Percentiles rank a stretch among this genome's conserved stretches.
phyloP scores from a whole-genome alignment of 2,797 vertebrate genomes.

The Podargus strigoides region DNA sequence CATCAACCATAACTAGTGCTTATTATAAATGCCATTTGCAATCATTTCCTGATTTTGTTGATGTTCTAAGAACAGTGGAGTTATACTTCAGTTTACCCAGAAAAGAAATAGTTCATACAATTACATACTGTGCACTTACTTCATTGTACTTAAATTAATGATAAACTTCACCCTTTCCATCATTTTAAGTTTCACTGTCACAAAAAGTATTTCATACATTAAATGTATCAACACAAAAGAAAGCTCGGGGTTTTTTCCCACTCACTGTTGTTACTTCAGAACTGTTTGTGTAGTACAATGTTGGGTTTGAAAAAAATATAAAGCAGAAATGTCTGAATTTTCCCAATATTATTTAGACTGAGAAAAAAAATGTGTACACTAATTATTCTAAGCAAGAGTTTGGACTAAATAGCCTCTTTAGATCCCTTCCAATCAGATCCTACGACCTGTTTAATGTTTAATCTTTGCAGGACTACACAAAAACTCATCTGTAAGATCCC shows the following conservation, averaged over 20 bases:
- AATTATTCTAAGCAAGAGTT: background rate
- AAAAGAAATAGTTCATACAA: background rate
- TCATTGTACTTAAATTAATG: constrained; percentile 14
- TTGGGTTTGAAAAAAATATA: background rate
- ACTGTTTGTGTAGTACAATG: background rate
- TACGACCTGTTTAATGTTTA: background rate
- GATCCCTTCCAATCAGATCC: background rate
- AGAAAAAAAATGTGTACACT: background rate
- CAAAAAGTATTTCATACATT: background rate
- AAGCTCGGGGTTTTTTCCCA: background rate
- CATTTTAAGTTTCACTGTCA: background rate
- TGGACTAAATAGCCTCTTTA: background rate
- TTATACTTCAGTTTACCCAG: constrained; percentile 11
- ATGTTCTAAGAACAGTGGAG: constrained; percentile 25
- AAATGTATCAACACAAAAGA: background rate
- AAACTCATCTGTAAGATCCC: background rate
- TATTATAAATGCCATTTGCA: constrained; percentile 60
- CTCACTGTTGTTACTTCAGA: background rate
- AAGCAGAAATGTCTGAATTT: background rate
- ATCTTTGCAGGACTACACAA: background rate
- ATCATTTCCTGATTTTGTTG: constrained; percentile 62
- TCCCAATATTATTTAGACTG: background rate
- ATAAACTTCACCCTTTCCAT: background rate
- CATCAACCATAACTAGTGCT: constrained; percentile 56
- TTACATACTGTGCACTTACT: background rate